Percentiles rank a stretch among this genome's conserved stretches.
phyloP scores from a whole-genome alignment of 1,140 invertebrate genomes.

The Andrena cerasifolii region DNA sequence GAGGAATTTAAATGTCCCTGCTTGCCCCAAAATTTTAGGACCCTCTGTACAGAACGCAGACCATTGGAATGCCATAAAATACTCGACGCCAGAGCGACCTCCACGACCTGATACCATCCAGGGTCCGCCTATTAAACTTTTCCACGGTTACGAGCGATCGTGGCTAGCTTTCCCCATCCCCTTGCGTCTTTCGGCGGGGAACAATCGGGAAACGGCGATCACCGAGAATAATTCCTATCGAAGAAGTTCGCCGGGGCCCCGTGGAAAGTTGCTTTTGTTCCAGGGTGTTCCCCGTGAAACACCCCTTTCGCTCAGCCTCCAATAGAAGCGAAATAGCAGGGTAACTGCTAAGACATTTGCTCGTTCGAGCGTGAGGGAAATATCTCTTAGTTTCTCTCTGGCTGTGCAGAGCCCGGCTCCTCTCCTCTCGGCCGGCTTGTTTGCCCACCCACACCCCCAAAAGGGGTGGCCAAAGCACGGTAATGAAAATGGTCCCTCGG shows the following conservation, averaged over 20 bases:
- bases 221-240: background rate
- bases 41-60: background rate
- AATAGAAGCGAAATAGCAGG: slow-evolving; percentile 24
- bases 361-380: slow-evolving; percentile 46
- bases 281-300: background rate
- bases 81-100: background rate
- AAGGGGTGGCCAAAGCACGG: slow-evolving; percentile 53
- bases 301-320: background rate
- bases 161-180: background rate
- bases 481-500: slow-evolving; percentile 77
- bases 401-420: background rate
- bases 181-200: background rate
- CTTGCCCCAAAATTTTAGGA: too few relatives aligned
- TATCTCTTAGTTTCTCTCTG: slow-evolving; percentile 35
- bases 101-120: background rate
- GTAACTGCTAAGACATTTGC: slow-evolving; percentile 48
- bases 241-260: slow-evolving; percentile 10
- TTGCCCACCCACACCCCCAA: slow-evolving; percentile 29
- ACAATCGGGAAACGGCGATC: slow-evolving; percentile 15
- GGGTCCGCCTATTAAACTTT: slow-evolving; percentile 16
- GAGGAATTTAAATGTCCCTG: too few relatives aligned
- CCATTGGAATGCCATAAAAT: background rate
- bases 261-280: slow-evolving; percentile 30
- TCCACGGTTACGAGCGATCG: background rate
- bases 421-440: slow-evolving; percentile 16